A percentile compares a stretch with the other conserved stretches of the same genome.
These are phyloP conservation scores for Dicrurus megarhynchus DNA, from an alignment of 2,113 vertebrate species.

Conservation along the genomic window DNA sequence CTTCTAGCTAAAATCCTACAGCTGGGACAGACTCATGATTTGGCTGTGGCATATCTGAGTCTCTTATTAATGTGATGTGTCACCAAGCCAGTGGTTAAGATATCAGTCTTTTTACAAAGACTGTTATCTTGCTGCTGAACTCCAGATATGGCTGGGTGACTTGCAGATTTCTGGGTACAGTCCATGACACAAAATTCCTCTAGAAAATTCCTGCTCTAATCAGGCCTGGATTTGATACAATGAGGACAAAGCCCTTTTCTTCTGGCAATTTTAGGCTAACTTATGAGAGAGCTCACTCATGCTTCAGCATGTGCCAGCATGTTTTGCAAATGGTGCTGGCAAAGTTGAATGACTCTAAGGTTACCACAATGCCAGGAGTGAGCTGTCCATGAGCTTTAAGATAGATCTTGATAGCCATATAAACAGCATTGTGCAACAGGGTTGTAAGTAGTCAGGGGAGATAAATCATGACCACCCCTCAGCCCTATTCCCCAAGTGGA, in stretches of 20 bases:
- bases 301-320: background rate
- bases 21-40: background rate
- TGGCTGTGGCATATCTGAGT: background rate
- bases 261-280: background rate
- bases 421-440: background rate
- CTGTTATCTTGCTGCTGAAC: background rate
- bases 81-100: background rate
- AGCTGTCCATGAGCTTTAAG: background rate
- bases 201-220: background rate
- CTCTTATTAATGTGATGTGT: background rate
- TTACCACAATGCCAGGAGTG: background rate
- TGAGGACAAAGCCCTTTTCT: background rate
- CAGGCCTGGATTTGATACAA: background rate
- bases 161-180: background rate
- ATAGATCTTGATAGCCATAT: background rate
- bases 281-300: background rate
- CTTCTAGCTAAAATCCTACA: background rate
- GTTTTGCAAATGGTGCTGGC: background rate
- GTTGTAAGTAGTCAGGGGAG: background rate
- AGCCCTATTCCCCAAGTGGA: background rate
- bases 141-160: background rate
- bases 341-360: background rate
- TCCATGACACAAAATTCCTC: background rate
- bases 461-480: background rate
- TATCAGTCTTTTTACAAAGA: background rate